phyloP scores from a whole-genome alignment of 2,888 invertebrate species.

The Drosophila antonietae region DNA sequence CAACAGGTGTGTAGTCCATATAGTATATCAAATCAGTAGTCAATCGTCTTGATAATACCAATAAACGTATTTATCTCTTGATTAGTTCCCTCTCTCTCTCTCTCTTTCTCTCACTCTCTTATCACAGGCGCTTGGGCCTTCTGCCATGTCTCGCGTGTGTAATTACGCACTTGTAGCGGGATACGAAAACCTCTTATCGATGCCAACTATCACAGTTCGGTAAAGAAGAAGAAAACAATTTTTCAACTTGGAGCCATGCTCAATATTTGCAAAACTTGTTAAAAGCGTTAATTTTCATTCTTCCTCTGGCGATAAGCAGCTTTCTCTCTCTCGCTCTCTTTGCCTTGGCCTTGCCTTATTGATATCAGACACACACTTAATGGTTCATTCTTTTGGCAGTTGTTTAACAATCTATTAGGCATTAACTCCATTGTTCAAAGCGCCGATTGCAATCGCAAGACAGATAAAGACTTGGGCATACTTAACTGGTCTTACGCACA shows the following conservation, averaged over 20 bases:
- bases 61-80: conserved; percentile 60
- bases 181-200: conserved; percentile 30
- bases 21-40: conserved; percentile 54
- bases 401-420: not conserved
- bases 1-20: not conserved
- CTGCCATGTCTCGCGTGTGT: conserved; percentile 25
- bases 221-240: not conserved
- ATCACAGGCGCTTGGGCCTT: conserved; percentile 30
- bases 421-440: not conserved
- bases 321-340: conserved; percentile 2
- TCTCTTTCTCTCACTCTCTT: not conserved
- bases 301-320: conserved; percentile 21
- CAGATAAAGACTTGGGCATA: not conserved
- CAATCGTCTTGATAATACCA: conserved; percentile 72
- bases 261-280: conserved; percentile 11
- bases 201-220: not conserved
- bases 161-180: conserved; percentile 57
- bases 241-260: not conserved
- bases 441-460: not conserved
- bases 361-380: conserved; percentile 10
- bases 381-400: not conserved
- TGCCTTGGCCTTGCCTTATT: not conserved
- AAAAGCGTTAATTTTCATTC: conserved; percentile 39
- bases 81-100: conserved; percentile 42
- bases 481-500: not conserved